Percentiles rank a stretch among this genome's conserved stretches.
Evolutionary conservation across 2,888 invertebrate species (phyloP).

Genomic region (Podabrus alpinus): DNA sequence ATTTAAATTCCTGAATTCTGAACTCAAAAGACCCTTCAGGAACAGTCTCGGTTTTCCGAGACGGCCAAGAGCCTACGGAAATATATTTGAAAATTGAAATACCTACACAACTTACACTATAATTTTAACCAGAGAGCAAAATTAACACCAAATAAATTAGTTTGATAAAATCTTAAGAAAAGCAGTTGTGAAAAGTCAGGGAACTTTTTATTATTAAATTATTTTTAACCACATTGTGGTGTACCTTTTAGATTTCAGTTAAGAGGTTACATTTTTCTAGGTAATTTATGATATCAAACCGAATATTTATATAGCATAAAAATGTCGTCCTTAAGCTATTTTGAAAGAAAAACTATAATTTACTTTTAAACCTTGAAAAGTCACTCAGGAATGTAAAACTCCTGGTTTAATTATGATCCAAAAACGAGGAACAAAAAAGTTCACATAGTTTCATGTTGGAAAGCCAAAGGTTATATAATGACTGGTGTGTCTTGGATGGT

Average conservation of each 20-base stretch:
- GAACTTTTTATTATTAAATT: not conserved
- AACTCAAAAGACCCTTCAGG: not conserved
- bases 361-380: not conserved
- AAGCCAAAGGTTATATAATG: constrained; percentile 18
- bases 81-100: not conserved
- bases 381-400: constrained; percentile 1
- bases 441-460: constrained; percentile 15
- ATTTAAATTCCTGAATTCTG: not conserved
- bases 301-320: not conserved
- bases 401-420: not conserved
- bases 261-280: not conserved
- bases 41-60: not conserved
- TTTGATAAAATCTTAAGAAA: not conserved
- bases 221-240: not conserved
- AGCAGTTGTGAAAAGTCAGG: not conserved
- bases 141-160: not conserved
- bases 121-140: not conserved
- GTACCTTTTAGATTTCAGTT: not conserved
- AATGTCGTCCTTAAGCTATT: not conserved
- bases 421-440: not conserved
- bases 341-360: not conserved
- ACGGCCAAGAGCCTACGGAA: not conserved
- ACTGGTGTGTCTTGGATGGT: constrained; percentile 8
- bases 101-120: too few relatives aligned
- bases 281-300: not conserved